Percentiles rank a stretch among this genome's conserved stretches.
phyloP scores from a whole-genome alignment of 2,797 vertebrate species.

The Hirundo rustica region DNA sequence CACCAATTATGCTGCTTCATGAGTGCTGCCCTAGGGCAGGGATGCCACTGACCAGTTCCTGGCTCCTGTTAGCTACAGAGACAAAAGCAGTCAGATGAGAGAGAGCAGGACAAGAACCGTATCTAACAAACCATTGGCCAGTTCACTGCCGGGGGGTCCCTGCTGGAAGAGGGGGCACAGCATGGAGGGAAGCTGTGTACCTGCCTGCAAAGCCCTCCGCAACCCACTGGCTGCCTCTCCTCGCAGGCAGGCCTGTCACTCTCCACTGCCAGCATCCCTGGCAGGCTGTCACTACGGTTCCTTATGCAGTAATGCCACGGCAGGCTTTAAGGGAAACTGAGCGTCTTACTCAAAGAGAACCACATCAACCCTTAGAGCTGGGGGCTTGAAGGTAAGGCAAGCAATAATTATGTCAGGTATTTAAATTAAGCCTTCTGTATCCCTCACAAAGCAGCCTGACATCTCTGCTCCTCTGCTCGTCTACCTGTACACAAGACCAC shows the following conservation, averaged over 20 bases:
- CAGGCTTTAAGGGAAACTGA: not conserved
- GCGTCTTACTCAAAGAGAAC: not conserved
- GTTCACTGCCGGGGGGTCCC: not conserved
- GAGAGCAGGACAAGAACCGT: fast-evolving
- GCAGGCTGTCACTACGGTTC: not conserved
- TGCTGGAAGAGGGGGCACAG: fast-evolving
- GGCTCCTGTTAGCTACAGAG: not conserved
- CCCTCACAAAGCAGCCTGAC: not conserved
- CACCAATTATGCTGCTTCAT: not conserved
- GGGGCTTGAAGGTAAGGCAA: not conserved
- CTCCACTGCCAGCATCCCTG: fast-evolving
- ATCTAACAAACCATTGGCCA: not conserved
- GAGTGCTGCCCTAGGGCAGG: not conserved
- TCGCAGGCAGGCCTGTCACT: not conserved
- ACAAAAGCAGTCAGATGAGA: not conserved
- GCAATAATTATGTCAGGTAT: not conserved
- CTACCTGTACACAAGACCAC: not conserved
- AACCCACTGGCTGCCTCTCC: not conserved
- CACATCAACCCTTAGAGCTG: not conserved
- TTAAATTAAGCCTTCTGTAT: not conserved
- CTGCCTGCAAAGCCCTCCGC: not conserved
- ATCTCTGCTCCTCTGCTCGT: not conserved
- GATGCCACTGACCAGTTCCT: not conserved
- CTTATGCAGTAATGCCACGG: not conserved
- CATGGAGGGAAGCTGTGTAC: not conserved